Conservation (phyloP, 2,888 invertebrate species). For the Bruchidius siliquastri region DNA sequence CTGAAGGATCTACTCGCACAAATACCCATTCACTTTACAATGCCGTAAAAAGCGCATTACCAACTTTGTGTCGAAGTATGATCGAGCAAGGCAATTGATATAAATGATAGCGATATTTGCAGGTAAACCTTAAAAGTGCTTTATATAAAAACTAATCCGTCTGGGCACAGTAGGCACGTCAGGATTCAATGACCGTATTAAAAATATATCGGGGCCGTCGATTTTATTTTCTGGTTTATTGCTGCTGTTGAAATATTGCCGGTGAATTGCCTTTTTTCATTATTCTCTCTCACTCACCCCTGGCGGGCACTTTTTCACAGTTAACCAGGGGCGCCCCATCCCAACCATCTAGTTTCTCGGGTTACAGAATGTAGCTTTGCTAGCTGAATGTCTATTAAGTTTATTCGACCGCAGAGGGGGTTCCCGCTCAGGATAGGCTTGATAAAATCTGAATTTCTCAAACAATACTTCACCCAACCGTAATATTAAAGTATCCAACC, state of each 20-base stretch:
- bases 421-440: too few relatives aligned
- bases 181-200: constrained; percentile 23
- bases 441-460: too few relatives aligned
- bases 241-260: constrained; percentile 1
- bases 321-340: neutral
- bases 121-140: neutral
- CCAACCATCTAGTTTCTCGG: neutral
- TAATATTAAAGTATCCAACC: too few relatives aligned
- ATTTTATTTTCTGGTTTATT: constrained; percentile 22
- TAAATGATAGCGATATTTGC: neutral
- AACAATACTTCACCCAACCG: too few relatives aligned
- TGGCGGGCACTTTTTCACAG: neutral
- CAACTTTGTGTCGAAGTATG: too few relatives aligned
- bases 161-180: constrained; percentile 16
- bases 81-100: neutral
- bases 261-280: neutral
- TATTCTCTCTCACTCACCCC: neutral
- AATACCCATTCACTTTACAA: too few relatives aligned
- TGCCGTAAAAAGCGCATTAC: too few relatives aligned
- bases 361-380: too few relatives aligned
- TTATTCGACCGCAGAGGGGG: too few relatives aligned
- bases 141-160: neutral
- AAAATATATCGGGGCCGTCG: constrained; percentile 23
- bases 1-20: too few relatives aligned
- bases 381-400: too few relatives aligned